Conservation (phyloP, 2,888 invertebrate genomes). For the Limnephilus auricula region DNA sequence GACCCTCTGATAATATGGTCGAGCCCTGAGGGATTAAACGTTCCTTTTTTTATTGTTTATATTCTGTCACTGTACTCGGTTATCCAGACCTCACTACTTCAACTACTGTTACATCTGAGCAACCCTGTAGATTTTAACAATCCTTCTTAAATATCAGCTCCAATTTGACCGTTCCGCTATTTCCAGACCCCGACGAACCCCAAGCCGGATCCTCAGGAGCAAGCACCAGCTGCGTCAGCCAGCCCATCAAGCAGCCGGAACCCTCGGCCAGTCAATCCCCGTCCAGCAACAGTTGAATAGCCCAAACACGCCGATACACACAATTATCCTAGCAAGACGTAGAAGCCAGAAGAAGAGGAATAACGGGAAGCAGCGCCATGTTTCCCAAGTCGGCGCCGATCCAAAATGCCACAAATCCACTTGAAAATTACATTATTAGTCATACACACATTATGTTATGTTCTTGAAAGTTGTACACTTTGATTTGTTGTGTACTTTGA, state of each 20-base stretch:
- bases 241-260: constrained; percentile 34
- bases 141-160: too few relatives aligned
- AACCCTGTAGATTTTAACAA: too few relatives aligned
- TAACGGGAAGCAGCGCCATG: background rate
- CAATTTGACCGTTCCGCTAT: too few relatives aligned
- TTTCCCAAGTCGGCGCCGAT: background rate
- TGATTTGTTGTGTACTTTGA: background rate
- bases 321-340: background rate
- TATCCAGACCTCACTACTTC: too few relatives aligned
- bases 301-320: background rate
- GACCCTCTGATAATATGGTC: too few relatives aligned
- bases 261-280: constrained; percentile 16
- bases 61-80: too few relatives aligned
- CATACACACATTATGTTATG: background rate
- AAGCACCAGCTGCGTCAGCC: background rate
- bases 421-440: background rate
- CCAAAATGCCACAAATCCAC: background rate
- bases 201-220: constrained; percentile 61
- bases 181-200: constrained; percentile 64
- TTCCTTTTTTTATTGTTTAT: too few relatives aligned
- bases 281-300: constrained; percentile 60
- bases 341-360: background rate
- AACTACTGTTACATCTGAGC: too few relatives aligned
- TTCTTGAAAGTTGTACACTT: background rate
- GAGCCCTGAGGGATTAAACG: too few relatives aligned